Base-by-base conservation (phyloP, 2,113 vertebrate genomes). In the Colinus virginianus region DNA sequence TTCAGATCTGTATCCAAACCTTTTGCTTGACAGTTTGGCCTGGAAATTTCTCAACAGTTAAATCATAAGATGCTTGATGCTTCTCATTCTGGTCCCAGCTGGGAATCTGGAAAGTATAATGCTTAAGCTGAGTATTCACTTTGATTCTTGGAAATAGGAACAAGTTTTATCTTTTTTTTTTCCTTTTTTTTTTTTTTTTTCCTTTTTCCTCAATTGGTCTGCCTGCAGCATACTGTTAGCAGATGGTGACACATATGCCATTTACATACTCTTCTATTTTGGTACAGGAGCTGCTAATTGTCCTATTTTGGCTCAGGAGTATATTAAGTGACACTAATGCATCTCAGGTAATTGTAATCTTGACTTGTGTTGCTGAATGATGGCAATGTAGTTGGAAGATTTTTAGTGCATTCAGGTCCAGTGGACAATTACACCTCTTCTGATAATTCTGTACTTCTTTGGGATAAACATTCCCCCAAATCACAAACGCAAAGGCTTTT, bases 51-150 rank as follows among this genome's bases (percentile, higher is more conserved):
- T 87, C 64, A 89, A 13, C 32, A 34, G 71, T 96, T 93, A 89
- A 85, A 87, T 92, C 91, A 87, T 77, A 79, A 87, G 63, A 74
- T 82, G 45, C 22, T 84, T 90, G 87, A 89, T 0, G 0, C 63
- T 84, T 70, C 75, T 92, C 38, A 23, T 92, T 90, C 71, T 90
- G 30, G 28, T 82, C 67, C 89, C 78, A 87, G 81, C 89, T 96
- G 91, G 78, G 87, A 94, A 74, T 85, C 81, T 95, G 94, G 94
- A 82, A 90, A 87, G 55, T 74, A 61, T 84, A 92, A 81, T 83
- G 70, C 63, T 82, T 81, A 77, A 82, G 42, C 69, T 83, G 85
- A 88, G 36, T 88, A 90, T 90, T 93, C 13, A 4, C 59, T 94
- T 74, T 70, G 90, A 77, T 94, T 93, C 90, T 89, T 87, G 90